These are phyloP conservation scores for Eupithecia pulchellata DNA, from an alignment of 2,888 invertebrate species.

Conservation along the genomic window DNA sequence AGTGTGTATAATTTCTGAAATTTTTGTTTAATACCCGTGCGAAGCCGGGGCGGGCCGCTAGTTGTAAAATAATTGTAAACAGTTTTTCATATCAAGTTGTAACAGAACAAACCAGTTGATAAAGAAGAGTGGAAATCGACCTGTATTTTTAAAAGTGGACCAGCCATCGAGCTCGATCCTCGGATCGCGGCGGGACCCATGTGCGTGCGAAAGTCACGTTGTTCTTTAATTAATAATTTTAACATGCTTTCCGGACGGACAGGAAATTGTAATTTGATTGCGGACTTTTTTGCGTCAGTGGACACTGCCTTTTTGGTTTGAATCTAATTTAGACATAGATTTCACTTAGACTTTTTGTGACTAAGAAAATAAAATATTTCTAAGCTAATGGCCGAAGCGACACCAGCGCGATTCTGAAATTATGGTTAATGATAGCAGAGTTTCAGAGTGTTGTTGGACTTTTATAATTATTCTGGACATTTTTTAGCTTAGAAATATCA, in stretches of 20 bases:
- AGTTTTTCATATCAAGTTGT: neutral
- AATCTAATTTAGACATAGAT: neutral
- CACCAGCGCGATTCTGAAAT: neutral
- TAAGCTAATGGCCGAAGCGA: neutral
- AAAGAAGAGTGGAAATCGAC: neutral
- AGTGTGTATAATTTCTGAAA: too few relatives aligned
- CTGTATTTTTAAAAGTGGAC: constrained; percentile 9
- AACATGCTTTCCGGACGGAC: constrained; percentile 44
- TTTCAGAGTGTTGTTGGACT: neutral
- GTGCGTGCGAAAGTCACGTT: constrained; percentile 42
- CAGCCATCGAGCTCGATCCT: constrained; percentile 16
- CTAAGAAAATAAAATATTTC: too few relatives aligned
- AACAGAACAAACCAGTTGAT: neutral
- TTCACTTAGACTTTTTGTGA: neutral
- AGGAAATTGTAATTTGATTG: constrained; percentile 46
- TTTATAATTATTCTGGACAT: neutral
- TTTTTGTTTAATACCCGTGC: too few relatives aligned
- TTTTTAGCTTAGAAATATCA: neutral
- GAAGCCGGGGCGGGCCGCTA: too few relatives aligned
- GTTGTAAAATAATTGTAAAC: too few relatives aligned
- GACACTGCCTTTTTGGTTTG: neutral
- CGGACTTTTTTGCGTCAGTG: constrained; percentile 19
- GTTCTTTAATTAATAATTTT: constrained; percentile 47
- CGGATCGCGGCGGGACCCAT: constrained; percentile 31
- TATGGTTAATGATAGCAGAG: neutral